Conservation (phyloP, 2,113 vertebrate genomes). For the Atrichornis clamosus region DNA sequence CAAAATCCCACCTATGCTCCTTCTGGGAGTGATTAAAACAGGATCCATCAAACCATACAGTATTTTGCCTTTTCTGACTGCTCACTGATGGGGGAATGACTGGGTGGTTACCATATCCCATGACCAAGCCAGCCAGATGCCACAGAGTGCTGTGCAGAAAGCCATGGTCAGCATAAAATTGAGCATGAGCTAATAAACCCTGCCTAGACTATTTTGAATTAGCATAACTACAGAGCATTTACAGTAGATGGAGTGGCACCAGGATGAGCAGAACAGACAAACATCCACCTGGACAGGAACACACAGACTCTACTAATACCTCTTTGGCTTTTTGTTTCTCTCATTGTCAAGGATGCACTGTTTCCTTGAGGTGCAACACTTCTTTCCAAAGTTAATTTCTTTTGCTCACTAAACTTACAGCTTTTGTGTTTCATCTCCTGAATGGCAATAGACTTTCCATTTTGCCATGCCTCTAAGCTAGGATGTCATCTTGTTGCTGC, state of each 20-base stretch:
- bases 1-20: background rate
- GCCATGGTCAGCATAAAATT: background rate
- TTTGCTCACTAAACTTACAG: background rate
- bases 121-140: background rate
- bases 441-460: background rate
- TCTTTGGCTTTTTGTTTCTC: background rate
- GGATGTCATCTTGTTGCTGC: background rate
- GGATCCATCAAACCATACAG: background rate
- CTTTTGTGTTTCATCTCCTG: background rate
- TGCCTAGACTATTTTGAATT: background rate
- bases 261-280: background rate
- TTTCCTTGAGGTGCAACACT: background rate
- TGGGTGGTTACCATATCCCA: background rate
- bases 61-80: background rate
- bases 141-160: background rate
- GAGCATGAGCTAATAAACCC: background rate
- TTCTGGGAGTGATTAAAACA: background rate
- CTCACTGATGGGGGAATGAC: background rate
- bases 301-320: background rate
- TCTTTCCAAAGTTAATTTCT: background rate
- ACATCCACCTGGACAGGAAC: background rate
- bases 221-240: background rate
- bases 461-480: background rate
- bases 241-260: too few relatives aligned
- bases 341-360: background rate